Evolutionary conservation across 2,888 invertebrate species (phyloP), one percentile per base, ranked within the genome.

Genomic region (Kuschelorhynchus macadamiae): DNA sequence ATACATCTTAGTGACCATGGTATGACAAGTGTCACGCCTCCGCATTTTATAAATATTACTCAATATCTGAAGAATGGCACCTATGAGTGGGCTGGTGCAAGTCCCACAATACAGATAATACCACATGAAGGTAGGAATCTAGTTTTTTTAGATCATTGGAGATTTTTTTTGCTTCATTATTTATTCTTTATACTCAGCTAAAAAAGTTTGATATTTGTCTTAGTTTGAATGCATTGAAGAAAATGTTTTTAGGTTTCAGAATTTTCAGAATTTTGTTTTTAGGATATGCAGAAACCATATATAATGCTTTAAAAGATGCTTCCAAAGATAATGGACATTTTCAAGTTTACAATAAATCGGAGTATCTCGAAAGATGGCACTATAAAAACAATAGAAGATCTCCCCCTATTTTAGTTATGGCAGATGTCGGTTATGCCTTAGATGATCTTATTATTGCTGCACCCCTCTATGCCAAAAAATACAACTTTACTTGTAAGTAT

Each of bases 1-100:
- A 85, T 92, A 61, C 85, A 92, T 68, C 80, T 91, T 42, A 91
- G 91, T 81, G 92, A 92, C 81, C 93, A 93, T 81, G 92, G 93
- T 12, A 90, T 92, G 88, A 80, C 86, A 1, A 81, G 84, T 20
- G 88, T 91, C 0, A 85, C 81, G 0, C 81, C 85, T 12, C 80
- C 85, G 2, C 81, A 84, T 71, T 86, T 89, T 72, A 86, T 90
- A 32, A 86, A 89, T 79, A 80, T 89, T 17, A 85, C 86, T 0
- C 81, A 85, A 25, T 86, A 85, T 73, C 80, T 89, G 32, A 83
- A 83, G 67, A 79, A 83, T 42, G 80, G 81, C 5, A 84, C 86
- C n/a, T 89, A 86, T 75, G 76, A 77, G 17, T 78, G 82, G 39
- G 85, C 86, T 67, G 88, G 87, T 1, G 80, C 84, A 0, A 86